These are phyloP conservation scores for Enoplosus armatus DNA, from an alignment of 2,797 vertebrate species.

Conservation along the genomic window DNA sequence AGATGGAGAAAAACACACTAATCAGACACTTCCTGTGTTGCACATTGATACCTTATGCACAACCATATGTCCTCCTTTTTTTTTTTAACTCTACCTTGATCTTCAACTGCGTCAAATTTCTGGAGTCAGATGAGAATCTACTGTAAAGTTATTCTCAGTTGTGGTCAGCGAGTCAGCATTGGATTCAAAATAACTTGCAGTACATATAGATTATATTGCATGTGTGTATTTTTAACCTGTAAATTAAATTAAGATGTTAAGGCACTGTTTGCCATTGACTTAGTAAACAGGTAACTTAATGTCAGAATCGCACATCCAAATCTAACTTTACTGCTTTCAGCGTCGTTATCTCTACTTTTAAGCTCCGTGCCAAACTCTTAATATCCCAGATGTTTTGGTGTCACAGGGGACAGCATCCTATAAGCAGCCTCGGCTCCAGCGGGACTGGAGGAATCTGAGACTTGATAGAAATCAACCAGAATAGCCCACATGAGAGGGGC, in stretches of 20 bases:
- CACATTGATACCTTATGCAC: conserved; percentile 45
- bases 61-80: conserved; percentile 25
- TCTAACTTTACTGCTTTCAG: not conserved
- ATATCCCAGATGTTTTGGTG: conserved; percentile 71
- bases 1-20: conserved; percentile 68
- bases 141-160: conserved; percentile 44
- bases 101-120: conserved; percentile 49
- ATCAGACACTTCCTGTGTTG: conserved; percentile 64
- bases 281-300: not conserved
- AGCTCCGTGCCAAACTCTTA: conserved; percentile 7
- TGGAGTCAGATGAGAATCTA: conserved; percentile 25
- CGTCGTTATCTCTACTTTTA: conserved; percentile 16
- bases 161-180: conserved; percentile 10
- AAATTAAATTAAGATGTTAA: conserved; percentile 39
- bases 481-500: conserved; percentile 77
- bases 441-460: conserved; percentile 80
- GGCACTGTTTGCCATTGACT: not conserved
- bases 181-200: conserved; percentile 59
- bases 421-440: conserved; percentile 75
- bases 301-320: conserved; percentile 6
- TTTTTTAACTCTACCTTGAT: conserved; percentile 33
- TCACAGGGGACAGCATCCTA: conserved; percentile 57
- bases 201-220: conserved; percentile 49
- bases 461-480: conserved; percentile 85
- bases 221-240: conserved; percentile 59